phyloP scores from a whole-genome alignment of 1,140 invertebrate genomes.

The Chlorops oryzae region DNA sequence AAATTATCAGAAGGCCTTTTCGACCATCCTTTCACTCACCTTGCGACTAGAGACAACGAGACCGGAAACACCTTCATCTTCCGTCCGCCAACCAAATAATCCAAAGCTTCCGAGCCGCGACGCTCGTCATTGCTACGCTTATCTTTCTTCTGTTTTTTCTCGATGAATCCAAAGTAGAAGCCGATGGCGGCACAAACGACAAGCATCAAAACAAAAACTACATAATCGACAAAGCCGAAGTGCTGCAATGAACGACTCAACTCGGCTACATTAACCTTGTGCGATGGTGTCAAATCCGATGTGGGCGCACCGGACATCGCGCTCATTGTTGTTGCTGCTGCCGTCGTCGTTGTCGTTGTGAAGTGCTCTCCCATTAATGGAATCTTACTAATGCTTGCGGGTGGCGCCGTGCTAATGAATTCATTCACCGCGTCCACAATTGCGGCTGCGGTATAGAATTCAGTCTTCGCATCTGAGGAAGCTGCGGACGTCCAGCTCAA shows the following conservation, averaged over 20 bases:
- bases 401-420: slow-evolving; percentile 35
- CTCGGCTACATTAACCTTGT: slow-evolving; percentile 47
- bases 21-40: slow-evolving; percentile 49
- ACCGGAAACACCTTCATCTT: slow-evolving; percentile 77
- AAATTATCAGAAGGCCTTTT: background rate
- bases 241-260: slow-evolving; percentile 53
- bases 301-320: background rate
- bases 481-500: background rate
- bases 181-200: slow-evolving; percentile 61
- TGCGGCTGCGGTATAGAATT: slow-evolving; percentile 11
- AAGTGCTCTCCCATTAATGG: background rate
- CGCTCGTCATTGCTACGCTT: slow-evolving; percentile 48
- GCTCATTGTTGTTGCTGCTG: background rate
- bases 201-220: slow-evolving; percentile 66
- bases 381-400: slow-evolving; percentile 19
- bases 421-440: slow-evolving; percentile 33
- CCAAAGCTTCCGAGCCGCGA: slow-evolving; percentile 47
- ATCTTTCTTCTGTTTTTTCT: slow-evolving; percentile 49
- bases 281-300: background rate
- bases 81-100: slow-evolving; percentile 79
- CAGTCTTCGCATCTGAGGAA: background rate
- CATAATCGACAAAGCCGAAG: slow-evolving; percentile 62
- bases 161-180: slow-evolving; percentile 65
- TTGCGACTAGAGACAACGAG: slow-evolving; percentile 73
- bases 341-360: slow-evolving; percentile 9